A percentile compares a stretch with the other conserved stretches of the same genome.
Conservation (phyloP, 2,888 invertebrate species). For the Callyntrura sp. region DNA sequence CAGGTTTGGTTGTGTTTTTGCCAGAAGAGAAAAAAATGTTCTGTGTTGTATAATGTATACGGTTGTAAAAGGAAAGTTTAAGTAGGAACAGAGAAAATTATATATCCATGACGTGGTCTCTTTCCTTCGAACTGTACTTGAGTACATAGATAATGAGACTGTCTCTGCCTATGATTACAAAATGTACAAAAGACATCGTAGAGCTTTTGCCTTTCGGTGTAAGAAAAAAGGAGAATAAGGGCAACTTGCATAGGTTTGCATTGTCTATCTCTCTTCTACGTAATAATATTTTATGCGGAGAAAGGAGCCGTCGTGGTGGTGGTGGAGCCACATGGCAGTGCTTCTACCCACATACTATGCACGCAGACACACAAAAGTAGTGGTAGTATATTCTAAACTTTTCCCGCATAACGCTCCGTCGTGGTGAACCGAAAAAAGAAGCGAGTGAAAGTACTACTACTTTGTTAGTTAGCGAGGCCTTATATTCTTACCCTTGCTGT, state of each 20-base stretch:
- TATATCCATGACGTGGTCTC: not conserved
- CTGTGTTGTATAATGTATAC: not conserved
- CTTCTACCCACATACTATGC: not conserved
- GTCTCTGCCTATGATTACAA: not conserved
- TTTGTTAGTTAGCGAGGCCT: not conserved
- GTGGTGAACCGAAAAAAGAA: slow-evolving; percentile 73
- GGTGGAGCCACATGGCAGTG: slow-evolving; percentile 42
- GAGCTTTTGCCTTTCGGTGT: not conserved
- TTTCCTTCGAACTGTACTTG: not conserved
- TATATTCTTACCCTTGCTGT: not conserved
- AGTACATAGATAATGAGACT: not conserved
- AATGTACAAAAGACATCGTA: not conserved
- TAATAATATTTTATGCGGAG: not conserved
- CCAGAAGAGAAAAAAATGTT: not conserved
- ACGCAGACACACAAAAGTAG: not conserved
- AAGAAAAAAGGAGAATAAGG: not conserved
- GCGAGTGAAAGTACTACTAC: slow-evolving; percentile 31
- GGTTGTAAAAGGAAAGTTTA: not conserved
- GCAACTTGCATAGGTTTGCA: not conserved
- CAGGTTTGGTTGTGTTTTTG: not conserved
- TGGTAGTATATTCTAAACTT: slow-evolving; percentile 48
- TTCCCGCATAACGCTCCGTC: slow-evolving; percentile 74
- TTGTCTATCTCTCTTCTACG: not conserved
- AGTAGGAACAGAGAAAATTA: not conserved
- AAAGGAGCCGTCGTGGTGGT: not conserved